Evolutionary conservation across 2,113 vertebrate genomes (phyloP).

Genomic region (Ochotona princeps): DNA sequence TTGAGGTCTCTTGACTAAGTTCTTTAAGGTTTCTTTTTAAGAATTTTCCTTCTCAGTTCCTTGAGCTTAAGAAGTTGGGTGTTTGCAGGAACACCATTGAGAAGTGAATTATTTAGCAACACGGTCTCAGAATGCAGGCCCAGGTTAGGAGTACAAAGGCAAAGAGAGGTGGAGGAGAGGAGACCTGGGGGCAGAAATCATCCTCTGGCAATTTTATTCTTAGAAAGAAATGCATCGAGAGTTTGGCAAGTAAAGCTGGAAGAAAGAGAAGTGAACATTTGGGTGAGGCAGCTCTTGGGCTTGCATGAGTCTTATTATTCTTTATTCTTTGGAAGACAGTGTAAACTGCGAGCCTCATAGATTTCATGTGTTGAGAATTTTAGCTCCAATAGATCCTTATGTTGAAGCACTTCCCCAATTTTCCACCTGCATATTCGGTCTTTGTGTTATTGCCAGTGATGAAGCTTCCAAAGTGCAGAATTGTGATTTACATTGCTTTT

Average conservation of each 20-base stretch:
- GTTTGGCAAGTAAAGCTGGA: neutral
- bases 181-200: neutral
- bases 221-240: neutral
- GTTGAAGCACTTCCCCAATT: conserved; percentile 27
- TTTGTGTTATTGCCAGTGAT: neutral
- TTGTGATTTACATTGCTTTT: conserved; percentile 31
- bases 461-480: neutral
- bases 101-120: neutral
- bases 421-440: neutral
- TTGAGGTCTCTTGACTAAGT: neutral
- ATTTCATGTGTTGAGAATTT: neutral
- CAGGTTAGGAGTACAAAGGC: neutral
- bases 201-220: neutral
- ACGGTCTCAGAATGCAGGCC: neutral
- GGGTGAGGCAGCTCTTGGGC: neutral
- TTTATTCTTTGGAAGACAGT: conserved; percentile 11
- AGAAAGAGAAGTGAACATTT: neutral
- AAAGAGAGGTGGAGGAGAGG: neutral
- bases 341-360: neutral
- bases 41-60: neutral
- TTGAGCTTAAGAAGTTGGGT: conserved; percentile 23
- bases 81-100: conserved; percentile 8
- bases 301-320: neutral
- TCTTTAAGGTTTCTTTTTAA: neutral
- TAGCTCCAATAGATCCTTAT: conserved; percentile 43